These are phyloP conservation scores for Temnothorax ravouxi DNA, from an alignment of 2,888 invertebrate genomes.

Conservation along the genomic window DNA sequence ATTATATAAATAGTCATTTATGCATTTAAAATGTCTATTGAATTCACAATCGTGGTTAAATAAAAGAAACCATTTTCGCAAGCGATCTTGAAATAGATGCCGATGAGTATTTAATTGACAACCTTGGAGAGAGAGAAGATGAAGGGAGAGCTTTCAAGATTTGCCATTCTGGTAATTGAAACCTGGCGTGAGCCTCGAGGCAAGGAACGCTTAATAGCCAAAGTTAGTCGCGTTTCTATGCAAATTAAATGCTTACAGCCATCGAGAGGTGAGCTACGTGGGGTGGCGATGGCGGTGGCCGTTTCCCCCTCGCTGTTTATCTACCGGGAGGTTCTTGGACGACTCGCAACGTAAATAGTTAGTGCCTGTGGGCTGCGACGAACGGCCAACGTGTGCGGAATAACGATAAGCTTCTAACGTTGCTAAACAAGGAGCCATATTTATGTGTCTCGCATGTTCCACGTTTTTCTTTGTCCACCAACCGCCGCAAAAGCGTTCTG, in stretches of 20 bases:
- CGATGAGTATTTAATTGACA: constrained; percentile 47
- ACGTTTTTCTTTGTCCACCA: constrained; percentile 77
- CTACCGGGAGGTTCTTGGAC: constrained; percentile 78
- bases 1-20: not conserved
- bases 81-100: constrained; percentile 7
- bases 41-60: not conserved
- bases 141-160: constrained; percentile 69
- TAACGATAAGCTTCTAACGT: constrained; percentile 84
- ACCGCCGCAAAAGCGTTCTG: constrained; percentile 68
- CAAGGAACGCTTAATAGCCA: constrained; percentile 81
- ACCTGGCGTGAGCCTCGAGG: constrained; percentile 75
- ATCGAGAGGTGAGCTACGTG: constrained; percentile 74
- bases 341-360: constrained; percentile 83
- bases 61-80: not conserved
- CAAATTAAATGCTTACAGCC: constrained; percentile 83
- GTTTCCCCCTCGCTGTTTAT: constrained; percentile 80
- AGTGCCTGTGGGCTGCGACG: constrained; percentile 81
- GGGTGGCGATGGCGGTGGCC: constrained; percentile 67
- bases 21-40: not conserved
- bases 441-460: constrained; percentile 81
- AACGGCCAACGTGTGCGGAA: constrained; percentile 84
- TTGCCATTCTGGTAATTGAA: constrained; percentile 81
- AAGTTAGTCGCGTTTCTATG: constrained; percentile 84
- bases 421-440: constrained; percentile 78
- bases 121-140: constrained; percentile 25